Percentiles rank a stretch among this genome's conserved stretches.
Evolutionary conservation across 2,113 vertebrate species (phyloP).

Genomic region (Cynopterus brachyotis): DNA sequence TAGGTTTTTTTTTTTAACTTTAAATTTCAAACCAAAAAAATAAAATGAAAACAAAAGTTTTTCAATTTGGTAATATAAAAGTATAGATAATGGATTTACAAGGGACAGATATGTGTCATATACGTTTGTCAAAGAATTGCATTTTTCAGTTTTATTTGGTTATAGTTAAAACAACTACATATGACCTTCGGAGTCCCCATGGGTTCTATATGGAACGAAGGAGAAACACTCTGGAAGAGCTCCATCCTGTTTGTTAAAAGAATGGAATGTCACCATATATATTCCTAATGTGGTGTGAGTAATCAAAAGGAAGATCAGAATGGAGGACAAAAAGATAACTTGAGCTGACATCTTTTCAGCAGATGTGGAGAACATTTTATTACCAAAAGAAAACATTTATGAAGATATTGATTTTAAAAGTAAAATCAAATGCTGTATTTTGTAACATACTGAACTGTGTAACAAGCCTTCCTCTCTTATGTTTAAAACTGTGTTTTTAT

Average conservation of each 20-base stretch:
- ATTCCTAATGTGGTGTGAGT: not conserved
- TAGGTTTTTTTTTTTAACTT: not conserved
- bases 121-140: not conserved
- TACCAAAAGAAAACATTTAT: conserved; percentile 45
- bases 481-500: conserved; percentile 61
- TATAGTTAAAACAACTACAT: not conserved
- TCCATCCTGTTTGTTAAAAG: not conserved
- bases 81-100: not conserved
- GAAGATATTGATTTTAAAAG: not conserved
- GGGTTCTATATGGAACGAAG: not conserved
- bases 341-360: conserved; percentile 18
- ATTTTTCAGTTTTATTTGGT: not conserved
- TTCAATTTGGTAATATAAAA: not conserved
- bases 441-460: conserved; percentile 10
- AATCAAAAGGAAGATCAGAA: not conserved
- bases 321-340: not conserved
- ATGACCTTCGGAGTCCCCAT: not conserved
- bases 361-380: conserved; percentile 40
- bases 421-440: conserved; percentile 22
- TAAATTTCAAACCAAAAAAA: not conserved
- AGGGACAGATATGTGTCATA: not conserved
- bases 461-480: conserved; percentile 58
- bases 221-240: not conserved
- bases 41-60: not conserved
- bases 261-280: not conserved